Evolutionary conservation across 2,113 vertebrate genomes (phyloP), one percentile per base, ranked within the genome.

Genomic region (Apodemus sylvaticus): DNA sequence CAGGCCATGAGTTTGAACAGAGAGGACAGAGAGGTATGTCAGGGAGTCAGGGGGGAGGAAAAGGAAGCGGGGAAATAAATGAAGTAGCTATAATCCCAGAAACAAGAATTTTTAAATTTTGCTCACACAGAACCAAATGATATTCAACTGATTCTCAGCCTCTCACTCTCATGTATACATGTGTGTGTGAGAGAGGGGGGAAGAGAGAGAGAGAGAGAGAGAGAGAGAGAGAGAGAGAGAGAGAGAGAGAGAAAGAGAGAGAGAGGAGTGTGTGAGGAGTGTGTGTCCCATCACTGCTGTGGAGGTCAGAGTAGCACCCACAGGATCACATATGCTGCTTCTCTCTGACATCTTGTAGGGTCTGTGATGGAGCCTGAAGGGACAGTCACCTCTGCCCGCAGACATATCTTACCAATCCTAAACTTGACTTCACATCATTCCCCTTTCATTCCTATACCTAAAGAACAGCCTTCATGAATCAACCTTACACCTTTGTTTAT

Each of bases 181-280:
- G 48, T 78, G 29, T 34, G 48, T 55, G 31, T 81, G 34, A 55
- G 53, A 55, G 2, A 58, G 16, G 19, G 58, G 10, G n/a, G n/a
- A n/a, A 10, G 7, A 26, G n/a, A n/a, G n/a, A n/a, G n/a, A n/a
- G n/a, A n/a, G n/a, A n/a, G n/a, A n/a, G n/a, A n/a, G n/a, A n/a
- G n/a, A n/a, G n/a, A n/a, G n/a, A n/a, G n/a, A n/a, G n/a, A n/a
- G n/a, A n/a, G n/a, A n/a, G n/a, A n/a, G n/a, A n/a, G n/a, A n/a
- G n/a, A n/a, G n/a, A n/a, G n/a, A n/a, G 51, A 51, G 4, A 19
- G 19, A 3, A 58, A 17, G 13, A 51, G 16, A 58, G 58, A 19
- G 17, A 19, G 24, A 19, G 7, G 19, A 7, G 0, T 5, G 58
- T 24, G 24, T 3, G 26, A 5, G 64, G 9, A 2, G 9, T 12